Conservation (phyloP, 2,888 invertebrate species). For the Drosophila pseudotalamancana region DNA sequence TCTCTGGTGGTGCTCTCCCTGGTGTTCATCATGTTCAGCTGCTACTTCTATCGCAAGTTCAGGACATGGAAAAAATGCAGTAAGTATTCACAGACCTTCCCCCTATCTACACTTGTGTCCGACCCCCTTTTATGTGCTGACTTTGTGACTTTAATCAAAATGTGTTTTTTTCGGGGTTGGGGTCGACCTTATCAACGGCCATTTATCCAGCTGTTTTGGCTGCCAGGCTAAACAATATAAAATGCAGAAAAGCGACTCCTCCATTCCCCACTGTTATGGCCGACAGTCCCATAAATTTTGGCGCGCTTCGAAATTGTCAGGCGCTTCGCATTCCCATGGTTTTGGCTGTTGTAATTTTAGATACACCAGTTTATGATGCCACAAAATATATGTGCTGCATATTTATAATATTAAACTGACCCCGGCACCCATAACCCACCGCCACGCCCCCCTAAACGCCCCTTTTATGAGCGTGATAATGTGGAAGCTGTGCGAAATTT, state of each 20-base stretch:
- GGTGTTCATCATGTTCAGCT: slow-evolving; percentile 83
- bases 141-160: slow-evolving; percentile 63
- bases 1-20: slow-evolving; percentile 82
- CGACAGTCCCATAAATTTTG: slow-evolving; percentile 55
- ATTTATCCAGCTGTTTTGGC: slow-evolving; percentile 65
- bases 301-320: slow-evolving; percentile 68
- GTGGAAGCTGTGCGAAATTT: slow-evolving; percentile 39
- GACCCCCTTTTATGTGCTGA: slow-evolving; percentile 23
- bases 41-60: slow-evolving; percentile 84
- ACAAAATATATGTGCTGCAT: slow-evolving; percentile 75
- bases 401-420: slow-evolving; percentile 79
- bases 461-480: slow-evolving; percentile 65
- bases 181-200: slow-evolving; percentile 57
- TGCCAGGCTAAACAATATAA: slow-evolving; percentile 67
- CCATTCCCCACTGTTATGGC: slow-evolving; percentile 31
- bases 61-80: slow-evolving; percentile 84
- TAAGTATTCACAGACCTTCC: slow-evolving; percentile 70
- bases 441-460: background rate
- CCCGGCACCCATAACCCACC: slow-evolving; percentile 10
- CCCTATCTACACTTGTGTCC: background rate
- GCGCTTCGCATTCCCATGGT: slow-evolving; percentile 35
- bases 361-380: slow-evolving; percentile 79
- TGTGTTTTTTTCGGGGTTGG: slow-evolving; percentile 14
- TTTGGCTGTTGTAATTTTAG: slow-evolving; percentile 68
- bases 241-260: slow-evolving; percentile 53